phyloP scores from a whole-genome alignment of 2,113 vertebrate genomes.

The Albula glossodonta region DNA sequence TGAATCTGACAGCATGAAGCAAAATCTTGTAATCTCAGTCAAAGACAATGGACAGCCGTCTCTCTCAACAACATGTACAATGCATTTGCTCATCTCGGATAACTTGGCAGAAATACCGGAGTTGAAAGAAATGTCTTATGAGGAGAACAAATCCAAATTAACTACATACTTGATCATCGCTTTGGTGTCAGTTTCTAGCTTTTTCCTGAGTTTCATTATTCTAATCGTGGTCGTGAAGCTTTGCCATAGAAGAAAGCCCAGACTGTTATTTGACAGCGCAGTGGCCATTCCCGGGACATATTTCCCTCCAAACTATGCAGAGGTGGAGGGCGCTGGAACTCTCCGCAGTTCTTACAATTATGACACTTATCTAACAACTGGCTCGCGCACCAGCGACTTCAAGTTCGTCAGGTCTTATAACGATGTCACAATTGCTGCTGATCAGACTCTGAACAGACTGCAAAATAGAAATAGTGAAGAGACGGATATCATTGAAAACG shows the following conservation, averaged over 20 bases:
- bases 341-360: conserved; percentile 57
- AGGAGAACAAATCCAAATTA: conserved; percentile 50
- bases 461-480: conserved; percentile 39
- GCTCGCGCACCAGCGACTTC: conserved; percentile 52
- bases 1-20: conserved; percentile 62
- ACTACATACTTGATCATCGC: conserved; percentile 65
- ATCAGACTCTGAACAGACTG: conserved; percentile 39
- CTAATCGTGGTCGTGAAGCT: conserved; percentile 60
- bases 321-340: conserved; percentile 58
- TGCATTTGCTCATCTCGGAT: no score
- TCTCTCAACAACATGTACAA: conserved; percentile 71
- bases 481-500: neutral
- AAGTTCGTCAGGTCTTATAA: conserved; percentile 59
- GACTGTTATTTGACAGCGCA: conserved; percentile 60
- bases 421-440: conserved; percentile 53
- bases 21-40: conserved; percentile 50
- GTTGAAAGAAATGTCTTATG: conserved; percentile 50
- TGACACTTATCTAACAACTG: conserved; percentile 51
- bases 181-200: conserved; percentile 57
- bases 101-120: conserved; percentile 57
- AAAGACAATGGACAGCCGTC: conserved; percentile 56
- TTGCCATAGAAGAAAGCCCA: conserved; percentile 49
- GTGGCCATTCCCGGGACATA: conserved; percentile 55
- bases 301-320: conserved; percentile 60
- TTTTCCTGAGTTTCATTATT: conserved; percentile 59